Base-by-base conservation (phyloP, 23 tunicate species). In the Oikopleura albicans region DNA sequence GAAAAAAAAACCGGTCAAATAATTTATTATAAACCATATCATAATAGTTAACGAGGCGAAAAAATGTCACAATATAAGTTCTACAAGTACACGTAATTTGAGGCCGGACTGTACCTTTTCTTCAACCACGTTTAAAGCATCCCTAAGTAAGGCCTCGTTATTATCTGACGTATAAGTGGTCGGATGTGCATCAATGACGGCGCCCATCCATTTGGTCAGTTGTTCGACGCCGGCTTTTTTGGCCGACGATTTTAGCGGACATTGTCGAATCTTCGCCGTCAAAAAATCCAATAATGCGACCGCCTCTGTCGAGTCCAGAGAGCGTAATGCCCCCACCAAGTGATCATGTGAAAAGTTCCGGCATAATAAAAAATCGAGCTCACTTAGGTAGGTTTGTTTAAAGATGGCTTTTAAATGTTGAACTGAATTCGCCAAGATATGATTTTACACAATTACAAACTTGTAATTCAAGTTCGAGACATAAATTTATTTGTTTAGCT, bases 131-230 rank as follows among this genome's bases (percentile, higher is more conserved):
- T 34, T 2, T 31, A 71, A 29, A 71, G 79, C 79, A 2, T 27
- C 79, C 37, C 27, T 71, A 27, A 71, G 79, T 37, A 71, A 22
- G 34, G 27, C 2, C 35, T 16, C 79, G 31, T 71, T 71, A 16
- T 71, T 37, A 4, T 71, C 79, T 4, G 2, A 16, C 36, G 79
- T 12, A 71, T 71, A 71, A 4, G 79, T 71, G 37, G 34, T 71
- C 2, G 79, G 79, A 29, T 71, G 79, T 2, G 79, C 79, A 71
- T 71, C 79, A 71, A 71, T 71, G 37, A 71, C 79, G 37, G 79
- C 79, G 2, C 79, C 79, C 27, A 71, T 29, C 79, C 79, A 71
- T 71, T 29, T 16, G 37, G 79, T 22, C 31, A 71, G 2, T 31
- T 71, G 79, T 12, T 71, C 35, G 2, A 71, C 35, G 4, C 79